Evolutionary conservation across 2,888 invertebrate genomes (phyloP).

Genomic region (Gryllus longicercus): DNA sequence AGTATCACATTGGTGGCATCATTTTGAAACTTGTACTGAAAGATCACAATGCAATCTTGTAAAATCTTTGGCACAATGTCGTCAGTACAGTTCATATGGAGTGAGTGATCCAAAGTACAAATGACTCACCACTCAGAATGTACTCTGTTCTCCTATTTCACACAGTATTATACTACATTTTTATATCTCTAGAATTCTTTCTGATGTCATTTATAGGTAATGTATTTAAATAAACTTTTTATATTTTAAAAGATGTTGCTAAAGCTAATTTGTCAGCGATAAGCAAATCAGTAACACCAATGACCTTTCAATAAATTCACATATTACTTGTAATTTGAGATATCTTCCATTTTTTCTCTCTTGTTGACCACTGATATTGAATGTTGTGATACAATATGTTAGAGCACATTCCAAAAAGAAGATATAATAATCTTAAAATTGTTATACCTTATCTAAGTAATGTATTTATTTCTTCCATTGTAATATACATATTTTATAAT

Average conservation of each 20-base stretch:
- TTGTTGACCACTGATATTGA: neutral
- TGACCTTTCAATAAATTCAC: constrained; percentile 6
- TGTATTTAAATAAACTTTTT: neutral
- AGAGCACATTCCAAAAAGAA: too few relatives aligned
- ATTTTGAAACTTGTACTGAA: neutral
- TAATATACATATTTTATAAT: too few relatives aligned
- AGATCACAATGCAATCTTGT: neutral
- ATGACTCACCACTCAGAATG: neutral
- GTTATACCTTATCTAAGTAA: too few relatives aligned
- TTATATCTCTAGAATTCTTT: constrained; percentile 17
- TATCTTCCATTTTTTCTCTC: neutral
- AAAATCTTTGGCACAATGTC: neutral
- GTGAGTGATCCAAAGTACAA: neutral
- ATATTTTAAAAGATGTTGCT: neutral
- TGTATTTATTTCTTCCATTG: too few relatives aligned
- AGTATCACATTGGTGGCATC: neutral
- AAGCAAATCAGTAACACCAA: neutral
- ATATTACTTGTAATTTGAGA: neutral
- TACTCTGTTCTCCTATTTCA: neutral
- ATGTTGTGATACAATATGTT: neutral
- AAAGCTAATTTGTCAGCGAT: neutral
- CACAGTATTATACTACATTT: neutral
- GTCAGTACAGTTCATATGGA: neutral
- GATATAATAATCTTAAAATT: too few relatives aligned
- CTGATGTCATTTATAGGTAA: neutral